Base-by-base conservation (phyloP, 2,888 invertebrate genomes). In the Volucella inflata region DNA sequence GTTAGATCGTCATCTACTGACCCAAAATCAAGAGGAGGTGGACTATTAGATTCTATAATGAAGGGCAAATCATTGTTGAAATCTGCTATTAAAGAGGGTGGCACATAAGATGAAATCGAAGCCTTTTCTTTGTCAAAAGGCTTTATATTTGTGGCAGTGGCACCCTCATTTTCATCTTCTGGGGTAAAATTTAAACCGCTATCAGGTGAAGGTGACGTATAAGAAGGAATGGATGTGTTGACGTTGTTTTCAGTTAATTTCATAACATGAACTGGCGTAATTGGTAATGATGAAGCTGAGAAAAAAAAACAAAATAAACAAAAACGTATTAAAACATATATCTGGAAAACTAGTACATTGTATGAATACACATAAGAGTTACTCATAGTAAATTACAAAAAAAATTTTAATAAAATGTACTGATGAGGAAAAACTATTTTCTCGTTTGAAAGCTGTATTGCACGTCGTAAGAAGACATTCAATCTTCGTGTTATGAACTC, bases 1-100 rank as follows among this genome's bases (percentile, higher is more conserved):
- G 80, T 75, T 51, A 80, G 71, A n/a, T 87, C 71, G 40, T 77
- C 85, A 11, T 60, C 79, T 21, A 44, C 72, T 50, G 60, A 36
- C 21, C 74, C 80, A 38, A 77, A 81, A 59, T 85, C 87, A 3
- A 87, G 62, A 17, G 88, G 87, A 16, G 88, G 87, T 50, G 89
- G 87, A 38, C 81, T 78, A 48, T 65, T 78, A 21, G 81, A 71
- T 42, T 81, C 87, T 40, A 87, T 82, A 11, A 87, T 78, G 46
- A 57, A 84, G 9, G 87, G 62, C 55, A 72, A 67, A 21, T 78
- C 62, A 62, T 48, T 40, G 65, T 74, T 79, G 2, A 57, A 36
- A 2, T 83, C 72, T 11, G 57, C 9, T 77, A 51, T 72, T 8
- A 76, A 60, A 42, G 87, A 38, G 30, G 42, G 46, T 21, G 74